Base-by-base conservation (phyloP, 2,797 vertebrate species). In the Cacajao melanocephalus region DNA sequence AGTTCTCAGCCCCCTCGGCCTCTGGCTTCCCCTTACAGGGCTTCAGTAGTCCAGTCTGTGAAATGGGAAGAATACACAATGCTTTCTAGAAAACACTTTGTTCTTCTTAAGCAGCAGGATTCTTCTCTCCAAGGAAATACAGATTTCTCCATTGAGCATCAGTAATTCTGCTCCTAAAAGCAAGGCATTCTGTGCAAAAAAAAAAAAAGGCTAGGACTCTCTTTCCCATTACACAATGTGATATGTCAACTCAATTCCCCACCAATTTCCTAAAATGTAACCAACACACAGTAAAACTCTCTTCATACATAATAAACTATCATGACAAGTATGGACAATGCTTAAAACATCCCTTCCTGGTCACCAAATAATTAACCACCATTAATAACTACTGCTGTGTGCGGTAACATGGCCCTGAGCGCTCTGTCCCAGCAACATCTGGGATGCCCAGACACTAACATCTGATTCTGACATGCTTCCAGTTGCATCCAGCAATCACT, bases 321-420 rank as follows among this genome's bases (percentile, higher is more conserved):
- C n/a, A 14, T 0, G 19, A 46, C 0, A 20, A 72, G 80, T 7
- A 30, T 1, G 1, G 7, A 15, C 1, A n/a, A 24, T 0, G 15
- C 52, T 81, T 61, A 12, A 52, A 86, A 61, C 33, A 70, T 14
- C 28, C 64, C 70, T 78, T 79, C 6, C 70, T 7, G 20, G 24
- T 46, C 61, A 57, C 83, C 28, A 36, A 20, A 10, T 17, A n/a
- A 4, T 50, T 24, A 36, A n/a, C 30, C 30, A 26, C 28, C 1
- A 0, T 11, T 70, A 41, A 8, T 4, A 14, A 33, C 12, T 4
- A 8, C 1, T 3, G 44, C 82, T 28, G 1, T 20, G 24, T 7
- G 20, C 12, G 3, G 50, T 6, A 19, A 7, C 24, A 1, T 0
- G 4, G 46, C 14, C 44, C 57, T 10, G 19, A 41, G 41, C 19